A percentile compares a stretch with the other conserved stretches of the same genome.
phyloP scores from a whole-genome alignment of 2,888 invertebrate species.

The Caenorhabditis sp. region DNA sequence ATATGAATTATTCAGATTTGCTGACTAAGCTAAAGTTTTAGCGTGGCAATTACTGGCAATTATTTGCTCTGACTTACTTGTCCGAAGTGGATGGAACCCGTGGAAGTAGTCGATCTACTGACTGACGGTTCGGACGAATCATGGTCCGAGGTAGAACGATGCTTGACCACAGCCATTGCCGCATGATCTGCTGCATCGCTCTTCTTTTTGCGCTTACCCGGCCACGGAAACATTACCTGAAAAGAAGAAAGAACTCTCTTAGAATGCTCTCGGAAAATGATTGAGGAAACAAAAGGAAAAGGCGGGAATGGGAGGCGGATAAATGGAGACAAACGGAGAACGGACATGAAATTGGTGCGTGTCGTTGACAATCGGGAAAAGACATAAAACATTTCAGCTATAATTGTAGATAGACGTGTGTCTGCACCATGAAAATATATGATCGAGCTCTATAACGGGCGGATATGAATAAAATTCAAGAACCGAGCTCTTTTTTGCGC shows the following conservation, averaged over 20 bases:
- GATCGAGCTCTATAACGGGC: background rate
- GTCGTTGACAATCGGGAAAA: conserved; percentile 53
- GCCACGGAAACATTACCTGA: conserved; percentile 62
- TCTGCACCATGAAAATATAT: too few species aligned
- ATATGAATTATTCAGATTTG: conserved; percentile 44
- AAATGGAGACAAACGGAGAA: conserved; percentile 19
- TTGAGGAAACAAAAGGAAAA: conserved; percentile 13
- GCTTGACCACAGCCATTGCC: conserved; percentile 39
- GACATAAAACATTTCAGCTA: conserved; percentile 57
- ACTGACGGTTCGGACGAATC: conserved; percentile 54
- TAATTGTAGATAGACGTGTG: conserved; percentile 36
- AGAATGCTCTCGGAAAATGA: too few species aligned
- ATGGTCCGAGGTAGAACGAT: conserved; percentile 48
- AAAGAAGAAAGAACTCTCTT: background rate
- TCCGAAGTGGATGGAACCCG: conserved; percentile 55
- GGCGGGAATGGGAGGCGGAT: background rate
- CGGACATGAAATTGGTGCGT: conserved; percentile 59
- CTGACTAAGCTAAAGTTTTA: too few species aligned
- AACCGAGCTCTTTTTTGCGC: conserved; percentile 24
- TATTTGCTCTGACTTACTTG: conserved; percentile 39
- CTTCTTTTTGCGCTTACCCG: conserved; percentile 61
- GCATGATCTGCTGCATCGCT: conserved; percentile 52
- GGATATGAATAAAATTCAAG: conserved; percentile 19
- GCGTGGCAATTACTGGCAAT: background rate
- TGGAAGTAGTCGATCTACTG: conserved; percentile 46